Evolutionary conservation across 92 coral and sea anemone species (phyloP), one percentile per base, ranked within the genome.

Genomic region (Parazoanthus darwini): DNA sequence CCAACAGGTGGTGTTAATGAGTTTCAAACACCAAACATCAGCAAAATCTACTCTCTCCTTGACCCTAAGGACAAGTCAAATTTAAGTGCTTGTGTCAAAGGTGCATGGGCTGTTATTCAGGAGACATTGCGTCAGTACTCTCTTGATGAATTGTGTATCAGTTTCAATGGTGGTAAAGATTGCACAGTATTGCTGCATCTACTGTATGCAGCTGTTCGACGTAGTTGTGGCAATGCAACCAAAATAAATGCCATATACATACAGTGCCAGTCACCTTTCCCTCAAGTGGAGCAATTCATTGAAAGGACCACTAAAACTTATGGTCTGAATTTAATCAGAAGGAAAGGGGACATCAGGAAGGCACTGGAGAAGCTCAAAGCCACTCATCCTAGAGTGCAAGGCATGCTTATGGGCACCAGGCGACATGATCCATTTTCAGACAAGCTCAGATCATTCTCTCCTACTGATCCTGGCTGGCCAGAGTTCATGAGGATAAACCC

Each of bases 161-260:
- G 99, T 86, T 97, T 97, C 80, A 97, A 97, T 87, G 99, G 99
- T 18, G 99, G 99, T 23, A 97, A 97, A 82, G 98, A 97, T 89
- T 97, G 99, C 89, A 97, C 98, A 25, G 98, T 93, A 13, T 85
- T 97, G 59, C 90, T 97, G 25, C 91, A 93, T 86, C 79, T 97
- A 36, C 85, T 94, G 35, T 91, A 91, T 83, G 96, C 98, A 38
- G 96, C 94, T 23, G 66, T 97, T 33, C 77, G 82, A 74, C 82
- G 90, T 65, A 89, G 85, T 8, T 91, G 89, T 8, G 29, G 88
- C 18, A 59, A 54, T 25, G 83, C 71, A n/a, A 77, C 86, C 16
- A 91, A 95, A 63, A 90, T 94, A 39, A 95, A 93, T 79, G 95
- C 99, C 76, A 43, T 97, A 33, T 97, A 95, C 90, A 90, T 97